phyloP scores from a whole-genome alignment of 2,888 invertebrate species.

The Gymnosoma rotundatum region DNA sequence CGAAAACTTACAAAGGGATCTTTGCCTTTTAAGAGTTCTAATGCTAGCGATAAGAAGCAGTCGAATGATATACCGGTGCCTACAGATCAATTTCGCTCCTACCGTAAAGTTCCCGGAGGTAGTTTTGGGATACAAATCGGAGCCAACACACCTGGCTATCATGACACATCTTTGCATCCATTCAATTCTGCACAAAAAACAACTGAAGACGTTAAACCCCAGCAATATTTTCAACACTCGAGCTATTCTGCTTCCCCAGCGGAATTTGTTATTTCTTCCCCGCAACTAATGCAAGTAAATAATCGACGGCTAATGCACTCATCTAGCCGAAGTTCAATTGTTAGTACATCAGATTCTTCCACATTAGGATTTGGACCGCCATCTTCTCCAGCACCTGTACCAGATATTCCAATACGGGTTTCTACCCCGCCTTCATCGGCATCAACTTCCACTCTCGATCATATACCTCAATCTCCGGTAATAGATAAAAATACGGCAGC shows the following conservation, averaged over 20 bases:
- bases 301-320: conserved; percentile 75
- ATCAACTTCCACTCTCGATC: conserved; percentile 40
- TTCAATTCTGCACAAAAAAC: conserved; percentile 58
- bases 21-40: conserved; percentile 80
- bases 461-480: conserved; percentile 37
- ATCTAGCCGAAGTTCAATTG: conserved; percentile 77
- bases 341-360: conserved; percentile 72
- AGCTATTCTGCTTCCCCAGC: conserved; percentile 16
- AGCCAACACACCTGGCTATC: conserved; percentile 79
- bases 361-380: conserved; percentile 74
- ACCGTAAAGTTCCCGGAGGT: conserved; percentile 86
- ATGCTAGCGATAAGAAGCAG: conserved; percentile 77
- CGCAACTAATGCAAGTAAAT: conserved; percentile 22
- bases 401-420: conserved; percentile 52
- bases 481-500: conserved; percentile 33
- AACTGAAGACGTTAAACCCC: conserved; percentile 31
- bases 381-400: conserved; percentile 76
- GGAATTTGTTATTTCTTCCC: conserved; percentile 35
- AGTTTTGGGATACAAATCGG: conserved; percentile 82
- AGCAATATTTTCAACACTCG: conserved; percentile 6
- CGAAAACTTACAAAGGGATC: conserved; percentile 85
- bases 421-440: conserved; percentile 28
- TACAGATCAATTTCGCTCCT: conserved; percentile 90
- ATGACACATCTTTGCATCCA: conserved; percentile 65
- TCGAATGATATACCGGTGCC: conserved; percentile 87